Conservation (phyloP, 2,113 vertebrate species). For the Myotis brandtii region DNA sequence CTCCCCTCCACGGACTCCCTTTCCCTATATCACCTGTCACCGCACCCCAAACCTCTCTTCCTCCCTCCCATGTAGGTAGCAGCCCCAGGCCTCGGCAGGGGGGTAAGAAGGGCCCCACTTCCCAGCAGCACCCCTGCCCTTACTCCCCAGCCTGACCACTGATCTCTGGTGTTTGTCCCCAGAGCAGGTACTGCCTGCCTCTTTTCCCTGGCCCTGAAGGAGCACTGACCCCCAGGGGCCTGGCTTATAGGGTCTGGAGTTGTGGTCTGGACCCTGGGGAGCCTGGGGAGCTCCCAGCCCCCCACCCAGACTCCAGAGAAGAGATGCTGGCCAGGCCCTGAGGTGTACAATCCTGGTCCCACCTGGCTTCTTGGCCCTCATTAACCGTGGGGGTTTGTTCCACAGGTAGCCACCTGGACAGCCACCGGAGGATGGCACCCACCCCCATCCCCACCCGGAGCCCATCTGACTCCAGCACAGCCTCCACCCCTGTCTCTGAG, state of each 20-base stretch:
- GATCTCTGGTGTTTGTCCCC: constrained; percentile 62
- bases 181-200: constrained; percentile 64
- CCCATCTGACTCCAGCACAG: constrained; percentile 86
- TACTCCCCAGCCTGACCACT: constrained; percentile 63
- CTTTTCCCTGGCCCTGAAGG: constrained; percentile 67
- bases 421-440: constrained; percentile 86
- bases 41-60: constrained; percentile 92
- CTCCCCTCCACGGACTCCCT: constrained; percentile 90
- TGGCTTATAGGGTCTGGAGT: constrained; percentile 54
- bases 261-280: constrained; percentile 60
- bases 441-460: constrained; percentile 85
- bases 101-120: constrained; percentile 75
- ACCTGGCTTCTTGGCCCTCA: neutral
- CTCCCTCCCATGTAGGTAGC: constrained; percentile 92
- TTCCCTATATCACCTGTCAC: constrained; percentile 90
- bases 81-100: constrained; percentile 61
- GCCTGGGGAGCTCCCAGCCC: constrained; percentile 72
- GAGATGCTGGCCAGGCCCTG: constrained; percentile 57
- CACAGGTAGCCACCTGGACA: constrained; percentile 88
- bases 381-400: constrained; percentile 76
- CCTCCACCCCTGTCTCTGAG: constrained; percentile 81
- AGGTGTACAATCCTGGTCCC: constrained; percentile 54
- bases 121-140: constrained; percentile 73
- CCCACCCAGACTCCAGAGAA: constrained; percentile 66
- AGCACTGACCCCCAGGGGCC: constrained; percentile 56